Evolutionary conservation across 1,140 invertebrate genomes (phyloP), one percentile per base, ranked within the genome.

Genomic region (Cherax quadricarinatus): DNA sequence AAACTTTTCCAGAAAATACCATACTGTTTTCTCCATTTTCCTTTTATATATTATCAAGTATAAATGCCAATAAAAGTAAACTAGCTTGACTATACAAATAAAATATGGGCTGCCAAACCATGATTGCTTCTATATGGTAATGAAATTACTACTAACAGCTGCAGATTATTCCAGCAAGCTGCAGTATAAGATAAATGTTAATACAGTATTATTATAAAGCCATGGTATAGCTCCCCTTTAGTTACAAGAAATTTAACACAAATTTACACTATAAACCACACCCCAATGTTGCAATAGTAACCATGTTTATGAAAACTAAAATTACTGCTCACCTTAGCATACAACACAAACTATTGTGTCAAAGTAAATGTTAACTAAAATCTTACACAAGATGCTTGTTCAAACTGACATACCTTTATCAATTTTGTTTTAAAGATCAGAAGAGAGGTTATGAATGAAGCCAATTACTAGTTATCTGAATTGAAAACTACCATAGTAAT

Each of bases 111-210:
- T 66, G 62, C 62, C 18, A 18, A 5, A 66, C 18, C 12, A 66
- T 66, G 18, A 66, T 18, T 66, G 21, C 5, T 66, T 66, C 16
- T 41, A 14, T 5, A 66, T 66, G 18, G 21, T 66, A 66, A 5
- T 18, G 21, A 21, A 21, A 21, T 21, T 66, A 66, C 5, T 66
- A 4, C 5, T 66, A 4, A 66, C 62, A 66, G 3, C 4, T 18
- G 62, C 18, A 14, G 53, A 60, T 62, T 84, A 84, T 84, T n/a
- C 60, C 82, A 62, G 82, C 62, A 16, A 12, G 53, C 81, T 83
- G 62, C 57, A 84, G n/a, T 51, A 84, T 62, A 48, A 48, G 82
- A 84, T n/a, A 62, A 53, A 84, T 66, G 62, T 84, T 84, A 84
- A 53, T 84, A 41, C 30, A 41, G 0, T 41, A 84, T 53, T 62